Conservation (phyloP, 1,140 invertebrate genomes). For the Conopomorpha cramerella region DNA sequence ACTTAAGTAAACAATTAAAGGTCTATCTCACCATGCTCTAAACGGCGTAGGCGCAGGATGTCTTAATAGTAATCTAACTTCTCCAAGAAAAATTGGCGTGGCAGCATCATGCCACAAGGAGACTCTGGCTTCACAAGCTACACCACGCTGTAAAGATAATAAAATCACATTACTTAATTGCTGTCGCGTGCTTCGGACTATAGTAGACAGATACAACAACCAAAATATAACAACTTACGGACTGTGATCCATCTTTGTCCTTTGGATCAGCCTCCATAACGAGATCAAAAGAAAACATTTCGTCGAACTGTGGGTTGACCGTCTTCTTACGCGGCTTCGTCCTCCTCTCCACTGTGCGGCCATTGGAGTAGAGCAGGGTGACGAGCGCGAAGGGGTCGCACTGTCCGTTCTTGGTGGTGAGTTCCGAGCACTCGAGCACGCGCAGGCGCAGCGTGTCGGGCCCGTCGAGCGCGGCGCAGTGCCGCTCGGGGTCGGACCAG, state of each 20-base stretch:
- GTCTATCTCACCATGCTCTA: conserved; percentile 33
- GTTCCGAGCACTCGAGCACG: conserved; percentile 83
- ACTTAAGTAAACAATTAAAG: too few relatives aligned
- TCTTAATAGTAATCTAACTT: conserved; percentile 77
- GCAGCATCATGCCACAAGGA: conserved; percentile 84
- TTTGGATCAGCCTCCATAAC: conserved; percentile 62
- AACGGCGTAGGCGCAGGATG: conserved; percentile 57
- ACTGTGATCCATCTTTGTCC: conserved; percentile 59
- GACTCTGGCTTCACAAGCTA: conserved; percentile 72
- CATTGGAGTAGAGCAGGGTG: conserved; percentile 78
- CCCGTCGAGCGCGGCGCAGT: conserved; percentile 40
- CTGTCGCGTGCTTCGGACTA: too few relatives aligned
- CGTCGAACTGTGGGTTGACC: conserved; percentile 85
- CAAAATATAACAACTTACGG: conserved; percentile 38
- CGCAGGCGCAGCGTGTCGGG: conserved; percentile 61
- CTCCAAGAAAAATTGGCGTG: conserved; percentile 78
- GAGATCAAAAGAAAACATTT: conserved; percentile 86
- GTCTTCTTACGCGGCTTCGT: conserved; percentile 90
- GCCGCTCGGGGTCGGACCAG: conserved; percentile 52
- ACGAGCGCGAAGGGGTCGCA: conserved; percentile 89
- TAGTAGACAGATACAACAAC: too few relatives aligned
- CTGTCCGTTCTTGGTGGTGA: conserved; percentile 86
- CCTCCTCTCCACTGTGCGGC: conserved; percentile 78
- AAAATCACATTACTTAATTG: too few relatives aligned
- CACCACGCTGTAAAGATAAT: too few relatives aligned